Evolutionary conservation across 2,113 vertebrate genomes (phyloP).

Genomic region (Passerina amoena): DNA sequence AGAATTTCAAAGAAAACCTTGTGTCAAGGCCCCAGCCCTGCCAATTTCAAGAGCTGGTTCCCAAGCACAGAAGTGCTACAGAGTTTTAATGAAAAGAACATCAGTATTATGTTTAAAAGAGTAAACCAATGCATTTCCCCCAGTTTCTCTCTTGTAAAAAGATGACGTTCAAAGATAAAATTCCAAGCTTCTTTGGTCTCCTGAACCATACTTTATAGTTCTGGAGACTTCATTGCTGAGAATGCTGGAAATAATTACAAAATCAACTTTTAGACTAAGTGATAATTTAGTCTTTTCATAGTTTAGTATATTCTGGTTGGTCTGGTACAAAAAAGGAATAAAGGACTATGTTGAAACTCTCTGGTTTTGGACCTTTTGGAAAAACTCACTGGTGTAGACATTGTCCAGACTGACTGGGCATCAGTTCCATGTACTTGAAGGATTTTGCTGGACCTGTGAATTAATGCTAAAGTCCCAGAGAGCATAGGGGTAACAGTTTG

Average conservation of each 20-base stretch:
- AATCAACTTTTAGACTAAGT: neutral
- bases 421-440: neutral
- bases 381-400: neutral
- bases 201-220: neutral
- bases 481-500: neutral
- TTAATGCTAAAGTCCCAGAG: neutral
- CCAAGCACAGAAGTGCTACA: neutral
- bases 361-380: neutral
- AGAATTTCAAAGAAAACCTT: conserved; percentile 19
- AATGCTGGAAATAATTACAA: neutral
- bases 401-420: neutral
- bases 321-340: neutral
- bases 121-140: neutral
- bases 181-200: neutral
- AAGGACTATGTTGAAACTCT: neutral
- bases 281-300: neutral
- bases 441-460: neutral
- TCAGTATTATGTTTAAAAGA: neutral
- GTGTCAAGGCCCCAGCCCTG: neutral
- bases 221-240: neutral
- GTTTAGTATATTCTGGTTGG: neutral
- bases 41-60: conserved; percentile 16
- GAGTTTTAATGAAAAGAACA: conserved; percentile 24
- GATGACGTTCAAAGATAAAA: neutral
- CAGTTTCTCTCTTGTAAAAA: neutral